Evolutionary conservation across 2,113 vertebrate genomes (phyloP).

Genomic region (Pipra filicauda): DNA sequence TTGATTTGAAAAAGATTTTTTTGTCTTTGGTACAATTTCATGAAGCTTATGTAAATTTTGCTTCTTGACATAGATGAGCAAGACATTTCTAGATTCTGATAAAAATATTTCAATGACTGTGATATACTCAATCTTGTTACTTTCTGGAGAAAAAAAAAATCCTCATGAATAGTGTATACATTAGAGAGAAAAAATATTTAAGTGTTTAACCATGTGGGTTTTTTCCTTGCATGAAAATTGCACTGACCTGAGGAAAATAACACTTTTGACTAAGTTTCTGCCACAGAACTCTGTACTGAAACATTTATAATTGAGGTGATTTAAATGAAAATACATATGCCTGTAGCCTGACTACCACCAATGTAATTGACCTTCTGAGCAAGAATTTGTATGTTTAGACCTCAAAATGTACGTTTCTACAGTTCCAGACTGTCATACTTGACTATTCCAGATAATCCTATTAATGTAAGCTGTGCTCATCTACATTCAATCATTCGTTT

Average conservation of each 20-base stretch:
- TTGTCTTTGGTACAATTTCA: background rate
- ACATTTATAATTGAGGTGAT: background rate
- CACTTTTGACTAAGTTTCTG: background rate
- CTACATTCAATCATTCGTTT: background rate
- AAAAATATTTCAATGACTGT: background rate
- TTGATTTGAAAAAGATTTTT: background rate
- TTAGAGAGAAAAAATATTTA: background rate
- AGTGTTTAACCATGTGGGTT: accelerated
- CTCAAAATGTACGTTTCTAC: background rate
- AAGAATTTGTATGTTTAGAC: background rate
- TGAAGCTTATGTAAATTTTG: background rate
- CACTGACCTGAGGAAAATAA: background rate
- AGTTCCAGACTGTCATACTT: background rate
- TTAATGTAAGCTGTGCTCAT: background rate
- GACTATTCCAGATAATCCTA: background rate
- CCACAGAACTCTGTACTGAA: background rate
- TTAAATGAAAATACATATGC: background rate
- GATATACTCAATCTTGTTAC: background rate
- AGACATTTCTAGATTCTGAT: background rate
- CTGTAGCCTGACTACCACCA: background rate
- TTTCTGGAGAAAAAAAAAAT: background rate
- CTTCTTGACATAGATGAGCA: background rate
- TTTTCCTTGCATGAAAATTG: background rate
- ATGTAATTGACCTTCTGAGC: background rate
- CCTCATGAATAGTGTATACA: background rate